A percentile compares a stretch with the other conserved stretches of the same genome.
Evolutionary conservation across 1,140 invertebrate species (phyloP).

Genomic region (Xylocopa sonorina): DNA sequence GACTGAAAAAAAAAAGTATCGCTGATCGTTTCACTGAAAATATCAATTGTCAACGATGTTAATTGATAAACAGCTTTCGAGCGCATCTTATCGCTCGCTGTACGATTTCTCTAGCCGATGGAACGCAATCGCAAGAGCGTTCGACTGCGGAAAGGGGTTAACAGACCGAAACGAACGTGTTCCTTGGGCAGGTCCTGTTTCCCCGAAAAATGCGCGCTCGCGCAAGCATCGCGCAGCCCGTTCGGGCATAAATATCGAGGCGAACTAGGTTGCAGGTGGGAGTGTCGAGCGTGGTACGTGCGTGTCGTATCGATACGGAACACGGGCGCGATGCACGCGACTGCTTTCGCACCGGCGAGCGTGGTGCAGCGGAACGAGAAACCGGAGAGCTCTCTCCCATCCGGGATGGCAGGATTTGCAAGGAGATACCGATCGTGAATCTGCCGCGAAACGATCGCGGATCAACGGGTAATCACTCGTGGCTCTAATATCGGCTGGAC

Average conservation of each 20-base stretch:
- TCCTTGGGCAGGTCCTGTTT: no score
- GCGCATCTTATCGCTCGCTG: no score
- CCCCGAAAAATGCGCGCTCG: no score
- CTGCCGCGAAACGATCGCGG: conserved; percentile 41
- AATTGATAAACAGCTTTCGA: no score
- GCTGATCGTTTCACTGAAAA: no score
- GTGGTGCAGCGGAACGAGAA: conserved; percentile 57
- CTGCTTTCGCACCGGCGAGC: conserved; percentile 38
- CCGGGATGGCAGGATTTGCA: conserved; percentile 65
- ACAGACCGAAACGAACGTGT: no score
- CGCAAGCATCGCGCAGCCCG: neutral
- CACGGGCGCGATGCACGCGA: conserved; percentile 36
- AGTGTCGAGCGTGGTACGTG: conserved; percentile 28
- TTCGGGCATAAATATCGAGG: conserved; percentile 55
- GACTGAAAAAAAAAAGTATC: no score
- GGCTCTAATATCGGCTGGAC: conserved; percentile 47
- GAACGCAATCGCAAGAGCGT: no score
- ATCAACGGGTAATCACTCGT: conserved; percentile 57
- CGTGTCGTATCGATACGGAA: conserved; percentile 16
- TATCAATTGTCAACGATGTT: no score
- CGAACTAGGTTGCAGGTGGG: conserved; percentile 53
- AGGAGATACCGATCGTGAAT: conserved; percentile 54
- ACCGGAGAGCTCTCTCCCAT: conserved; percentile 48
- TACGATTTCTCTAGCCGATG: no score
- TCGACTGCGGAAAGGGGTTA: no score